Evolutionary conservation across 2,797 vertebrate genomes (phyloP), one percentile per base, ranked within the genome.

Genomic region (Oryzias sinensis): DNA sequence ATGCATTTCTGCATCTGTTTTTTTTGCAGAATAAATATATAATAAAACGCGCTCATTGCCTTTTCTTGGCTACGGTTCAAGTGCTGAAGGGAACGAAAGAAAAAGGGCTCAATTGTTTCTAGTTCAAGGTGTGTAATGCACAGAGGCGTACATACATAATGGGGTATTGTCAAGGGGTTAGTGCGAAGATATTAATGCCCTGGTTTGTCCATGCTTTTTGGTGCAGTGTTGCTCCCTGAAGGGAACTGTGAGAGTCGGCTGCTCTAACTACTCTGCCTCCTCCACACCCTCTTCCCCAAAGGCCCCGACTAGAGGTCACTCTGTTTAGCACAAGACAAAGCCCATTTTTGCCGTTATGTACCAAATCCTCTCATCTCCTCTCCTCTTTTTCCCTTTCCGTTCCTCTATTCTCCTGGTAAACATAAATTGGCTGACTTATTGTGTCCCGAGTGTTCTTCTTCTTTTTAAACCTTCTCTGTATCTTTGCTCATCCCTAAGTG

Each of bases 41-140:
- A 87, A 87, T 82, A 67, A 81, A 87, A 81, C 77, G 59, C 18
- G 64, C 77, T 76, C 62, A 16, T 77, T 79, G 72, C 79, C 65
- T 85, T 86, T 86, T 87, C 71, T 84, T 90, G 88, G 82, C 87
- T 79, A 61, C 56, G 77, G 81, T 88, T 91, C 88, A 87, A 88
- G 76, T 81, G 80, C 84, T 86, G 80, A 88, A 72, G 87, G 87
- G 85, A 75, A 68, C 77, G 76, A 87, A 87, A 85, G 81, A 88
- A 85, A 83, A 87, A 76, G 80, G 74, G 74, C 64, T 71, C 76
- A 59, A 87, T 90, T 90, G 89, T 91, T 90, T 89, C 87, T 89
- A 90, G 85, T 88, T 91, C 82, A 88, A 89, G 83, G 87, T 90
- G 89, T 90, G 84, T 85, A 88, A 90, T 90, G 81, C 85, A 90